Evolutionary conservation across 2,113 vertebrate genomes (phyloP), one percentile per base, ranked within the genome.

Genomic region (Hyperopisus bebe): DNA sequence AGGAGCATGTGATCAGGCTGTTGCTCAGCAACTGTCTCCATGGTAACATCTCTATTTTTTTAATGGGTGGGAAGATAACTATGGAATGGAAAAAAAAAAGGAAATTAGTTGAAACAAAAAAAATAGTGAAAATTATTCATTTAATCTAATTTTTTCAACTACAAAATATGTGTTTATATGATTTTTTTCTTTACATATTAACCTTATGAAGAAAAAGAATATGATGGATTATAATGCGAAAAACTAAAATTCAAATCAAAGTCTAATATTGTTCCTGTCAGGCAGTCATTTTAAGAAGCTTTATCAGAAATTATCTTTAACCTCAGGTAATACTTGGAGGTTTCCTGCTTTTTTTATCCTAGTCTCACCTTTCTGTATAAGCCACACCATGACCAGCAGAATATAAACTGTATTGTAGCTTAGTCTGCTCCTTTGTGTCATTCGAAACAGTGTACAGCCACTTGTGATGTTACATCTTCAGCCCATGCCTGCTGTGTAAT

Each of bases 1-100:
- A 96, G 94, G 93, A 96, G 95, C 95, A 94, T 96, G 95, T 95
- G 94, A 95, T 95, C 94, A 92, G 93, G 93, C 93, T 95, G 96
- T 96, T 96, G 94, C 96, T 94, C 94, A 91, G 96, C 93, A 95
- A 95, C 95, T 66, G 95, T 95, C 93, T 90, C 95, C 93, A 91
- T 80, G 91, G 94, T 90, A 93, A 95, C 95, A 87, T 66, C 93
- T 95, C 95, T 94, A 95, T 94, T 95, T 92, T 55, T 62, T 53
- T 42, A 46, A 66, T 88, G 87, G 87, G 87, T 88, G 51, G 87
- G 92, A 95, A 95, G 93, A 94, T 93, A 94, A 91, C 93, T 95
- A 94, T 95, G 95, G 95, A 46, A 17, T 46, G 95, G 74, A 95
- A 93, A 94, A 92, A 93, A 46, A 90, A 86, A 93, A 92, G 92